These are phyloP conservation scores for Spongilla lacustris DNA, from an alignment of 37 sponge, comb jelly and placozoan genomes.

Conservation along the genomic window DNA sequence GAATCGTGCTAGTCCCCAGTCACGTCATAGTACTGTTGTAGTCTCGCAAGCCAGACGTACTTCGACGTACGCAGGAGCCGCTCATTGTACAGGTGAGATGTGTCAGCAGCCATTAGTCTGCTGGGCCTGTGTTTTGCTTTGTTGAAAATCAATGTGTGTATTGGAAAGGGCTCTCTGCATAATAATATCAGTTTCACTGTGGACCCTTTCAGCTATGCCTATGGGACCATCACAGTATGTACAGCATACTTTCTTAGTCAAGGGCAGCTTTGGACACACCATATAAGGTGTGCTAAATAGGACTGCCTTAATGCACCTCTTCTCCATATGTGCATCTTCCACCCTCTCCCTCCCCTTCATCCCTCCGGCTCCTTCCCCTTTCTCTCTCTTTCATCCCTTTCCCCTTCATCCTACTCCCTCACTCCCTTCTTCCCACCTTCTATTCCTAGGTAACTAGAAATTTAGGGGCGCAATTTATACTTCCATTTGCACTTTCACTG, in stretches of 20 bases:
- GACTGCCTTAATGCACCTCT: background rate
- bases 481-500: background rate
- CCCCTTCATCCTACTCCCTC: background rate
- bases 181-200: constrained; percentile 70
- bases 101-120: background rate
- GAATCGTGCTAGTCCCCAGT: background rate
- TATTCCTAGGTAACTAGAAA: too few relatives aligned
- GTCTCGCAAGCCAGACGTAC: too few relatives aligned
- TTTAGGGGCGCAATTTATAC: too few relatives aligned
- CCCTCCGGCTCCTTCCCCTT: background rate
- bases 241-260: constrained; percentile 83
- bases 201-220: constrained; percentile 90
- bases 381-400: background rate
- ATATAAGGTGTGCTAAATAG: constrained; percentile 79
- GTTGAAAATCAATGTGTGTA: too few relatives aligned
- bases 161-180: too few relatives aligned
- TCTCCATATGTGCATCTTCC: constrained; percentile 26
- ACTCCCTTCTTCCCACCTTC: background rate
- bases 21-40: background rate
- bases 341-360: background rate
- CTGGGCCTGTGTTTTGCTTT: too few relatives aligned
- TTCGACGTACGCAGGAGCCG: constrained; percentile 30
- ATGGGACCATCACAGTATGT: constrained; percentile 77
- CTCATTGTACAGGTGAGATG: constrained; percentile 77
- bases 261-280: constrained; percentile 17